Evolutionary conservation across 2,888 invertebrate species (phyloP).

Genomic region (Heliothis peltigera): DNA sequence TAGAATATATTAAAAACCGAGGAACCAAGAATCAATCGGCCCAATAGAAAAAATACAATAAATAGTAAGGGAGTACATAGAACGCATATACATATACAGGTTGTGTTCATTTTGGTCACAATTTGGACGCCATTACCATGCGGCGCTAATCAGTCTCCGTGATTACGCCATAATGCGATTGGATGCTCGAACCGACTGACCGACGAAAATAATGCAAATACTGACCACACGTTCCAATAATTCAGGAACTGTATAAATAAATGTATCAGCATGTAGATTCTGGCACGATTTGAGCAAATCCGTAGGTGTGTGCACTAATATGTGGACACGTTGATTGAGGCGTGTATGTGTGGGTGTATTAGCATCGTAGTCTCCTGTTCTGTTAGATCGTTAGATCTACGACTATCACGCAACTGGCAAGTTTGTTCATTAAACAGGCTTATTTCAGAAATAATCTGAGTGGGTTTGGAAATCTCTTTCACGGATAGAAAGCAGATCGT

Average conservation of each 20-base stretch:
- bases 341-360: conserved; percentile 8
- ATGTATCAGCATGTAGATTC: conserved; percentile 29
- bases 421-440: not conserved
- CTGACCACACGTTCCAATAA: conserved; percentile 50
- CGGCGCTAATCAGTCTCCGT: conserved; percentile 82
- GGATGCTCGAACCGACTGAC: conserved; percentile 59
- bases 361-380: not conserved
- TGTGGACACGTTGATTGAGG: conserved; percentile 12
- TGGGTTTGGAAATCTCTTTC: not conserved
- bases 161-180: conserved; percentile 84
- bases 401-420: not conserved
- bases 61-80: conserved; percentile 35
- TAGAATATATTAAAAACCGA: too few relatives aligned
- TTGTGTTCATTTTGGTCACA: conserved; percentile 59
- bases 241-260: conserved; percentile 45
- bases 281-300: conserved; percentile 8
- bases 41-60: too few relatives aligned
- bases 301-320: not conserved
- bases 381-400: not conserved
- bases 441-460: not conserved
- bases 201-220: conserved; percentile 79
- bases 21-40: too few relatives aligned
- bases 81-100: conserved; percentile 23
- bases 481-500: too few relatives aligned
- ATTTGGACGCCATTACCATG: conserved; percentile 74